Evolutionary conservation across 2,888 invertebrate species (phyloP).

Genomic region (Gymnoscelis rufifasciata): DNA sequence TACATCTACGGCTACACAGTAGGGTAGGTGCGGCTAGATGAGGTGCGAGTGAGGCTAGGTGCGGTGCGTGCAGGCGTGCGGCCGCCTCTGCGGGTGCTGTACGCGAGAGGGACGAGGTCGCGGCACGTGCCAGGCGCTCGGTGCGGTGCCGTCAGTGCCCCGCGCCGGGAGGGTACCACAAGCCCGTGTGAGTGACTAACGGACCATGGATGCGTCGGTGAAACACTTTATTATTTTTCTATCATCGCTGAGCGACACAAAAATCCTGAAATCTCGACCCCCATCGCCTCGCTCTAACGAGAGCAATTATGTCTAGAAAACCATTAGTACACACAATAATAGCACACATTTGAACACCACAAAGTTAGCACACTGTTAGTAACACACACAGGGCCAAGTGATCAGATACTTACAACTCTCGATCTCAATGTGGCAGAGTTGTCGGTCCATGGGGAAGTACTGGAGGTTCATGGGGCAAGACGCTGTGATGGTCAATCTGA

Average conservation of each 20-base stretch:
- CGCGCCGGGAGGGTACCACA: slow-evolving; percentile 36
- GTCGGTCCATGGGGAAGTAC: slow-evolving; percentile 96
- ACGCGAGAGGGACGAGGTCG: slow-evolving; percentile 21
- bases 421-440: slow-evolving; percentile 94
- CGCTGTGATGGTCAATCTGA: slow-evolving; percentile 92
- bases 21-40: background rate
- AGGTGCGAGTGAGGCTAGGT: background rate
- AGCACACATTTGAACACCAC: slow-evolving; percentile 14
- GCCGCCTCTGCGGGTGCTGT: slow-evolving; percentile 26
- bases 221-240: slow-evolving; percentile 50
- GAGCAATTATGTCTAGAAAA: slow-evolving; percentile 9
- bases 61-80: slow-evolving; percentile 12
- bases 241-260: slow-evolving; percentile 37
- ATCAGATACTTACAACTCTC: slow-evolving; percentile 93
- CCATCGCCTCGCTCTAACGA: slow-evolving; percentile 15
- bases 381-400: slow-evolving; percentile 1
- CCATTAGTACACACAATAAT: slow-evolving; percentile 10
- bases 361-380: slow-evolving; percentile 9
- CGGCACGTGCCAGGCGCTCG: slow-evolving; percentile 23
- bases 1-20: background rate
- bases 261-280: slow-evolving; percentile 16
- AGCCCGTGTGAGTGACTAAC: slow-evolving; percentile 42
- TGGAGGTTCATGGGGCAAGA: slow-evolving; percentile 96
- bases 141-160: slow-evolving; percentile 29
- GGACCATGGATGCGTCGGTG: slow-evolving; percentile 43